Base-by-base conservation (phyloP, 2,888 invertebrate species). In the Tetranychus piercei region DNA sequence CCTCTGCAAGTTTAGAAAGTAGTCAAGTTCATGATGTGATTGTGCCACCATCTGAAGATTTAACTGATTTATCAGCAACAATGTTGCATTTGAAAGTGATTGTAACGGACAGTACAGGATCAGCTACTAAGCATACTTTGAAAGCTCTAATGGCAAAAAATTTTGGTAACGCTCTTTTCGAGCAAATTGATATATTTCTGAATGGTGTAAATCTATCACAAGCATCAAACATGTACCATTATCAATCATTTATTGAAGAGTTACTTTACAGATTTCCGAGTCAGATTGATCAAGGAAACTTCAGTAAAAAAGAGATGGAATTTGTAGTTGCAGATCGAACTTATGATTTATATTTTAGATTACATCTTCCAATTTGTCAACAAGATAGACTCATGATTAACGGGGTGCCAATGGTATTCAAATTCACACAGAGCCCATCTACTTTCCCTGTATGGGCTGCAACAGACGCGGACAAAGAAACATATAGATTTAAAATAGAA, bases 191-290 rank as follows among this genome's bases (percentile, higher is more conserved):
- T 22, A 9, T 67, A 11, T 22, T 18, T 8, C 7, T 67, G 2
- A n/a, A n/a, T 67, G 11, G 18, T 6, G 67, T 67, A 5, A 67
- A 67, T n/a, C 8, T 67, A 18, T 11, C 18, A n/a, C 67, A 67
- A 67, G 11, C 67, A 22, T 18, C 9, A 11, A 67, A 67, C 22
- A 11, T 67, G 9, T 22, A 67, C 8, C 67, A 11, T 67, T 67
- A 67, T 67, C 67, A 67, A 67, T 11, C 67, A n/a, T 67, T 3
- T 67, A 2, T 67, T n/a, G 67, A 67, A 67, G 67, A 67, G 3
- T 0, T 67, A 2, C 67, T 67, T 67, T 67, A 18, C n/a, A 8
- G 67, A 18, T 8, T 22, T 67, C 67, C 67, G n/a, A 18, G 8
- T 15, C 9, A 55, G 9, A 3, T 55, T 55, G 55, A 55, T 55